These are phyloP conservation scores for Leptestheria dahalacensis DNA, from an alignment of 1,140 invertebrate species.

Conservation along the genomic window DNA sequence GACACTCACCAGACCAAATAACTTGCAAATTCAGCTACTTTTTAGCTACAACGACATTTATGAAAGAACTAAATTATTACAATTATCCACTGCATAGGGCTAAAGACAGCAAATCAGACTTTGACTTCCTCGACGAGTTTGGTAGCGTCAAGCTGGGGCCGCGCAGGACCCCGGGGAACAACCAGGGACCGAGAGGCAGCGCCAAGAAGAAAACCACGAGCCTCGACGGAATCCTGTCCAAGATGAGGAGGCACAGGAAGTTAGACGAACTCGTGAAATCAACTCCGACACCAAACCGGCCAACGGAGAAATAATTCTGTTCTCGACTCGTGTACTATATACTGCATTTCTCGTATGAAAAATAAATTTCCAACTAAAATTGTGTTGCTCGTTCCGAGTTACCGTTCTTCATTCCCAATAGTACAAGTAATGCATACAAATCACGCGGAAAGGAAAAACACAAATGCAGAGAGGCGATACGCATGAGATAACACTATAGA, in stretches of 20 bases:
- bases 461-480: too few species aligned
- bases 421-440: too few species aligned
- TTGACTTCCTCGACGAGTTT: conserved; percentile 59
- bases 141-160: conserved; percentile 43
- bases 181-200: conserved; percentile 40
- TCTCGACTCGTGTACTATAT: not conserved
- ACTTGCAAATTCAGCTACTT: too few species aligned
- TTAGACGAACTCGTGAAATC: conserved; percentile 37
- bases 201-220: conserved; percentile 60
- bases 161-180: conserved; percentile 30
- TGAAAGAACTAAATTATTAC: not conserved
- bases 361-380: too few species aligned
- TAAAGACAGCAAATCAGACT: conserved; percentile 40
- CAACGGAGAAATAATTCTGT: not conserved
- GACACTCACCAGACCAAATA: too few species aligned
- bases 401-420: too few species aligned
- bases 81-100: conserved; percentile 2
- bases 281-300: not conserved
- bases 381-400: too few species aligned
- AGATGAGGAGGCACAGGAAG: conserved; percentile 50
- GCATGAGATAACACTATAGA: too few species aligned
- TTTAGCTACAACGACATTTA: not conserved
- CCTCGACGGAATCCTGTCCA: conserved; percentile 52
- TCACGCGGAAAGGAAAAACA: too few species aligned
- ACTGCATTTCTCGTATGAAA: not conserved